phyloP scores from a whole-genome alignment of 2,888 invertebrate species.

The Blomia tropicalis region DNA sequence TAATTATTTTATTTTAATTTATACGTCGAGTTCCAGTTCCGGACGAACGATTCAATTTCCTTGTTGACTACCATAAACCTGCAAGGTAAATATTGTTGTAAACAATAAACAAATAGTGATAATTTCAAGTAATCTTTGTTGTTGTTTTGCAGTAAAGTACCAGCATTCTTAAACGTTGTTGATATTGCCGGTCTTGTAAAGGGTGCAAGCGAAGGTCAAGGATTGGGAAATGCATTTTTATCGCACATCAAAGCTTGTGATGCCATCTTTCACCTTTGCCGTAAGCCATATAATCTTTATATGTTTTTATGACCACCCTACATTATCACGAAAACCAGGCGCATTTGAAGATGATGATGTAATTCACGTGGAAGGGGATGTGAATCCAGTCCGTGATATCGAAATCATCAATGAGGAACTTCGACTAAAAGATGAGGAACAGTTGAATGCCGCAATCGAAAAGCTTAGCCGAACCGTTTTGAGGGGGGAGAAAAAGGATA shows the following conservation, averaged over 20 bases:
- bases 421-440: constrained; percentile 81
- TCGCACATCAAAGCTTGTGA: constrained; percentile 98
- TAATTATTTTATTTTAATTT: constrained; percentile 19
- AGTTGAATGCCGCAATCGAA: constrained; percentile 60
- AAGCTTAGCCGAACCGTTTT: constrained; percentile 59
- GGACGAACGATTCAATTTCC: constrained; percentile 77
- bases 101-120: not conserved
- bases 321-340: constrained; percentile 42
- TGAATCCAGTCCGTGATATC: constrained; percentile 87
- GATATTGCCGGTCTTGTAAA: constrained; percentile 97
- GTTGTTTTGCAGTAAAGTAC: constrained; percentile 60
- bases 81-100: constrained; percentile 51
- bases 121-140: constrained; percentile 1
- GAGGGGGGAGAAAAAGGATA: constrained; percentile 84
- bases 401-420: constrained; percentile 92
- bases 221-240: constrained; percentile 93
- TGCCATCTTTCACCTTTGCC: constrained; percentile 86
- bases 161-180: constrained; percentile 88
- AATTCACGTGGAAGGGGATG: constrained; percentile 94
- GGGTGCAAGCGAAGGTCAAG: constrained; percentile 94
- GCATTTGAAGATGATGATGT: constrained; percentile 96
- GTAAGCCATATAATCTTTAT: constrained; percentile 46
- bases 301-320: not conserved
- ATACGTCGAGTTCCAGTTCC: constrained; percentile 92
- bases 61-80: constrained; percentile 86